A percentile compares a stretch with the other conserved stretches of the same genome.
Conservation (phyloP, 2,113 vertebrate genomes). For the Oceanodroma tethys region DNA sequence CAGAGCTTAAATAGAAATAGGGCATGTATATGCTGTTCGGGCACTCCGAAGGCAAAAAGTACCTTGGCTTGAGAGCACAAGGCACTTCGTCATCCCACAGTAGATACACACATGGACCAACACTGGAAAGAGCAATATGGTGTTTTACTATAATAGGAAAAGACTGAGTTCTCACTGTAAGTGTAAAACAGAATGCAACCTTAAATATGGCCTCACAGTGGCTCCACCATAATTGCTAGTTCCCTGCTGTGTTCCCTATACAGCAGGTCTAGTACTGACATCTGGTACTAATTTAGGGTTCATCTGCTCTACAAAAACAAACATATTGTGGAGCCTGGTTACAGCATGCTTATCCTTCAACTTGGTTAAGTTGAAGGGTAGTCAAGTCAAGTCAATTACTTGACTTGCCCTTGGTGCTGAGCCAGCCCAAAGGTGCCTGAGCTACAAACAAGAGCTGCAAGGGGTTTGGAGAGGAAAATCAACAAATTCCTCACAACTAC, state of each 20-base stretch:
- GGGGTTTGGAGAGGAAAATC: background rate
- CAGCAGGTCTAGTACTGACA: slow-evolving; percentile 54
- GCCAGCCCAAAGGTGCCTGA: background rate
- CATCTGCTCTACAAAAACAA: slow-evolving; percentile 64
- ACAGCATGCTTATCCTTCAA: slow-evolving; percentile 49
- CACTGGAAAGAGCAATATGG: background rate
- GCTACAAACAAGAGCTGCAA: background rate
- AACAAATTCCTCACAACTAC: background rate
- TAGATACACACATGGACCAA: background rate
- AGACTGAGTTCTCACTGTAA: background rate
- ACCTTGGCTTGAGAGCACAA: background rate
- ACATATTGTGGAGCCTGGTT: slow-evolving; percentile 54
- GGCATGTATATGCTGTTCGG: background rate
- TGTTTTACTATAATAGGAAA: background rate
- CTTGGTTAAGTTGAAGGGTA: no score
- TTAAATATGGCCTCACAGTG: slow-evolving; percentile 62
- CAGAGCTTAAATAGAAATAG: background rate
- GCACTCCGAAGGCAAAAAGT: background rate
- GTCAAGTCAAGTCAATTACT: no score
- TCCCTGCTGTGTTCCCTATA: slow-evolving; percentile 53
- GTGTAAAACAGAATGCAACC: slow-evolving; percentile 28
- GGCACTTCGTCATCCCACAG: background rate
- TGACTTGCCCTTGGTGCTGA: background rate
- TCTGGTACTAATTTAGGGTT: slow-evolving; percentile 65
- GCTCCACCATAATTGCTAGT: slow-evolving; percentile 58